Evolutionary conservation across 2,888 invertebrate genomes (phyloP), one percentile per base, ranked within the genome.

Genomic region (Gortyna flavago): DNA sequence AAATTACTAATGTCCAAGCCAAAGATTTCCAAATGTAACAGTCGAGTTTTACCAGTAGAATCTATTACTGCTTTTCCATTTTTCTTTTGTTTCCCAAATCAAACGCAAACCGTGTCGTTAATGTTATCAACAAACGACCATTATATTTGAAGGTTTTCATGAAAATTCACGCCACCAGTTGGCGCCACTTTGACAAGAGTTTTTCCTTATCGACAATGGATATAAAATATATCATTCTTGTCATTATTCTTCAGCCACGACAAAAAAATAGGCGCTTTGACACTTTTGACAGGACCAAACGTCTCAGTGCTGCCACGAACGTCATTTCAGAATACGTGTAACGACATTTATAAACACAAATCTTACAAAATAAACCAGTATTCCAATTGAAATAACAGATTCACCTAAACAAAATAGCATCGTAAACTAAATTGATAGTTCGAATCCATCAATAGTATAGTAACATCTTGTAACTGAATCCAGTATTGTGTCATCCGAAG

Each of bases 401-500:
- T 32, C n/a, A 59, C 13, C 41, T n/a, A 75, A 61, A 77, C 73
- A 71, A 73, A 81, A 71, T 59, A 69, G 38, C 72, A 75, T 79
- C 69, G 69, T 80, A 77, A 85, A 72, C 29, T 71, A 66, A 78
- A 85, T 72, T 62, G 66, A 85, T 84, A 65, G 74, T 73, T 75
- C 51, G 74, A 69, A 79, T 81, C 75, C 72, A 81, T 74, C 73
- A 82, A 82, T 84, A 81, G 71, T 75, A 32, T 67, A 62, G 72
- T 29, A 77, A 67, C 77, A 81, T 85, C 80, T 79, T 82, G 87
- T 85, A 85, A 86, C 80, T 84, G 89, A 87, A 82, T 85, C 87
- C 87, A 64, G 83, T 85, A 85, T 88, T 90, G 90, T 90, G 90
- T 90, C 90, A 90, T 77, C 79, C 74, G 79, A 72, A 66, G 82